These are phyloP conservation scores for Xiphorhynchus elegans DNA, from an alignment of 2,113 vertebrate genomes.

Conservation along the genomic window DNA sequence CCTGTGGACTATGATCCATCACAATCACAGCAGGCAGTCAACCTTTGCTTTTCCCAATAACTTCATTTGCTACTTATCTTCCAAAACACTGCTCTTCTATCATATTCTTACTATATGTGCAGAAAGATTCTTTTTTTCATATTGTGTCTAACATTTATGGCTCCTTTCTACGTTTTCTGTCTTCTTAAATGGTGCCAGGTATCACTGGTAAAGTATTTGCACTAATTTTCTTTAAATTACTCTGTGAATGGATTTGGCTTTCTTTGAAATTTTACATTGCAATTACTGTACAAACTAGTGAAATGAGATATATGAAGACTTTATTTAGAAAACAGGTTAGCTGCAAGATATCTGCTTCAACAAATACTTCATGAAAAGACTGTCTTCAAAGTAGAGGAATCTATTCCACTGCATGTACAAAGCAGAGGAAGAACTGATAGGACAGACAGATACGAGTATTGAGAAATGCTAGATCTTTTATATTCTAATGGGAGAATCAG, in stretches of 20 bases:
- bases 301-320: neutral
- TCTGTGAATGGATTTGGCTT: neutral
- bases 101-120: neutral
- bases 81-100: neutral
- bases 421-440: neutral
- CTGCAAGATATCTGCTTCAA: neutral
- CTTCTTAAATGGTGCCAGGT: neutral
- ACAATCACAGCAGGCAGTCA: neutral
- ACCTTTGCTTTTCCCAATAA: neutral
- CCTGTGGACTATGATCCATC: neutral
- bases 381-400: neutral
- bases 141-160: neutral
- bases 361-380: neutral
- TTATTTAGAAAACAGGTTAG: neutral
- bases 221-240: neutral
- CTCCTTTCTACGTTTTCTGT: neutral
- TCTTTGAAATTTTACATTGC: neutral
- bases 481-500: neutral
- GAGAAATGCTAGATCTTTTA: neutral
- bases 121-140: neutral
- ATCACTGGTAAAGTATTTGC: neutral
- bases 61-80: neutral
- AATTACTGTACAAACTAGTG: neutral
- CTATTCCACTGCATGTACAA: rapidly evolving
- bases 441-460: neutral